Conservation (phyloP, 2,797 vertebrate species). For the Malacoctenus gilli region DNA sequence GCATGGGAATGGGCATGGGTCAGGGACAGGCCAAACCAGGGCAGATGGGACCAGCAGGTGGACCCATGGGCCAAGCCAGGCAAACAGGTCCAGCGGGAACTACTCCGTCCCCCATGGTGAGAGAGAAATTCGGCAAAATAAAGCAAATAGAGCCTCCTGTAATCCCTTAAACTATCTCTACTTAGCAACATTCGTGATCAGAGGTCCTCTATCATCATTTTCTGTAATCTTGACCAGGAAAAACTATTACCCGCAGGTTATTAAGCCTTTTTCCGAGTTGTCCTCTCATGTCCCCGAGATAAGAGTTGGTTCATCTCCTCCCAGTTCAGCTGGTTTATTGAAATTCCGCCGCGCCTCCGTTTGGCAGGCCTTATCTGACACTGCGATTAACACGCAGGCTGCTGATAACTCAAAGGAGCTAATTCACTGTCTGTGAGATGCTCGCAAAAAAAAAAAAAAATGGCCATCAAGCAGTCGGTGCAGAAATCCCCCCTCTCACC, state of each 20-base stretch:
- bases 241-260: conserved; percentile 1
- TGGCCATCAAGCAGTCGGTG: conserved; percentile 30
- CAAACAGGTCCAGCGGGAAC: conserved; percentile 72
- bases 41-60: conserved; percentile 69
- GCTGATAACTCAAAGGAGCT: conserved; percentile 52
- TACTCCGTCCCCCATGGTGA: conserved; percentile 66
- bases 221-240: too few relatives aligned
- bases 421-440: conserved; percentile 45
- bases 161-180: too few relatives aligned
- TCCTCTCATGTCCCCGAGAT: conserved; percentile 17
- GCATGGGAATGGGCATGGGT: conserved; percentile 51
- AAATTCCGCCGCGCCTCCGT: conserved; percentile 45
- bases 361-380: conserved; percentile 53
- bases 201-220: too few relatives aligned
- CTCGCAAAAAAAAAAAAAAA: conserved; percentile 33
- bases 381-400: conserved; percentile 55
- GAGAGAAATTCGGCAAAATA: neutral
- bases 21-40: conserved; percentile 80
- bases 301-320: conserved; percentile 21
- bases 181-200: too few relatives aligned
- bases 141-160: too few relatives aligned
- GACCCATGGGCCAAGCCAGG: conserved; percentile 73
- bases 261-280: neutral
- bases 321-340: conserved; percentile 51
- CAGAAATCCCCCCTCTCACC: conserved; percentile 33